Evolutionary conservation across 2,797 vertebrate species (phyloP), one percentile per base, ranked within the genome.

Genomic region (Sylvilagus floridanus): DNA sequence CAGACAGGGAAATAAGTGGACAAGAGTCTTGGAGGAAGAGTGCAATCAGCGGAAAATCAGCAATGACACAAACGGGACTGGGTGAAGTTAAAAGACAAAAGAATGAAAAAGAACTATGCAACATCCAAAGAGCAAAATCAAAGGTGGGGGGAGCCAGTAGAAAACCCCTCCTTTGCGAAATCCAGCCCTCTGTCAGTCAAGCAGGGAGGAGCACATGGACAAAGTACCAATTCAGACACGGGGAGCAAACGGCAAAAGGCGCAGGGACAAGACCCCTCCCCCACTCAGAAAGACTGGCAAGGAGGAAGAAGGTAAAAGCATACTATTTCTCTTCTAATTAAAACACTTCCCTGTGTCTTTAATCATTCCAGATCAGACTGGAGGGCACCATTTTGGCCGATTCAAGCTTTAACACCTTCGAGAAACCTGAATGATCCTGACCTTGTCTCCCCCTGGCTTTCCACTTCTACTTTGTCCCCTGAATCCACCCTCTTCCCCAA

Each of bases 201-300:
- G 37, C 54, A 57, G 17, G 54, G 54, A 57, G 54, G 12, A 57
- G 19, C 54, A 57, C 54, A 16, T 16, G 54, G 54, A 57, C 14
- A 4, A 21, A 57, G 42, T 47, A 47, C 1, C 7, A 47, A 9
- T 47, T 10, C 42, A 47, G 9, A 8, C 7, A 47, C 8, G 8
- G 42, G 42, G 42, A 47, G 42, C 42, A 42, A 1, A 42, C 1
- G 42, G 42, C 2, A 35, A 35, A 35, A 5, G 42, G 6, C 4
- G 42, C 42, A 42, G 30, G 30, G 2, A 0, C 16, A 32, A 32
- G 24, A 35, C 62, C 22, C 66, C 78, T 89, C 35, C 60, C 50
- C 94, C 65, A 94, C 60, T 66, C 60, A 42, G 87, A 93, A 84
- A 97, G 72, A 3, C 83, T 94, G 95, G 96, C 91, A 90, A 22